Evolutionary conservation across 2,888 invertebrate species (phyloP).

Genomic region (Himalopsyche anomala): DNA sequence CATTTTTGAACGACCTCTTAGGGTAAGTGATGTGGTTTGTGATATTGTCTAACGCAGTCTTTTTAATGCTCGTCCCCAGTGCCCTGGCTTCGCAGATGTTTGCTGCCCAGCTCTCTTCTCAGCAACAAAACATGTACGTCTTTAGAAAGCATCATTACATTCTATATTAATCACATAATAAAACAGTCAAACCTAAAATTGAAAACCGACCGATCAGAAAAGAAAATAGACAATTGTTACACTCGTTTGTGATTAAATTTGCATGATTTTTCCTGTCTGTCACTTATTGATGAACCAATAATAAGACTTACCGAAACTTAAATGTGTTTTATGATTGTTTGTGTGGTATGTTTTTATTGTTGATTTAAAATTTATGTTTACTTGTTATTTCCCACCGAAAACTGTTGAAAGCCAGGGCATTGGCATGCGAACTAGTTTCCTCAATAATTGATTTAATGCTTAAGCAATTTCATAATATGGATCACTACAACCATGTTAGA

Average conservation of each 20-base stretch:
- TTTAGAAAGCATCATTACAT: slow-evolving; percentile 63
- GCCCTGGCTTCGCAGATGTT: slow-evolving; percentile 98
- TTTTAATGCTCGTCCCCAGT: slow-evolving; percentile 81
- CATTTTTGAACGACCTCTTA: slow-evolving; percentile 32
- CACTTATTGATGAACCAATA: slow-evolving; percentile 38
- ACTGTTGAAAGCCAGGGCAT: slow-evolving; percentile 89
- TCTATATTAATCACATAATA: slow-evolving; percentile 48
- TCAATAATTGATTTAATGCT: slow-evolving; percentile 32
- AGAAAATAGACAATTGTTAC: slow-evolving; percentile 20
- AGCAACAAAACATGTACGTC: slow-evolving; percentile 96
- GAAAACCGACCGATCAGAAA: slow-evolving; percentile 36
- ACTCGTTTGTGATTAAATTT: slow-evolving; percentile 20
- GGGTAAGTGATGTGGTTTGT: slow-evolving; percentile 44
- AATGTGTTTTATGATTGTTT: slow-evolving; percentile 64
- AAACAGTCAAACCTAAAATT: slow-evolving; percentile 36
- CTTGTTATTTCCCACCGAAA: slow-evolving; percentile 43
- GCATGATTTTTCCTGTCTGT: slow-evolving; percentile 35
- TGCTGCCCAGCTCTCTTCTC: slow-evolving; percentile 93
- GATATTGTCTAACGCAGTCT: slow-evolving; percentile 49
- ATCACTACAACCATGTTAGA: slow-evolving; percentile 68
- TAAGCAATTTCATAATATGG: neutral
- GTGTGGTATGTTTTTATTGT: slow-evolving; percentile 52
- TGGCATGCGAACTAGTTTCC: slow-evolving; percentile 79
- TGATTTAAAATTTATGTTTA: slow-evolving; percentile 39
- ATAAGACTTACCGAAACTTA: slow-evolving; percentile 14